Evolutionary conservation across 2,888 invertebrate genomes (phyloP), one percentile per base, ranked within the genome.

Genomic region (Pandemis heparana): DNA sequence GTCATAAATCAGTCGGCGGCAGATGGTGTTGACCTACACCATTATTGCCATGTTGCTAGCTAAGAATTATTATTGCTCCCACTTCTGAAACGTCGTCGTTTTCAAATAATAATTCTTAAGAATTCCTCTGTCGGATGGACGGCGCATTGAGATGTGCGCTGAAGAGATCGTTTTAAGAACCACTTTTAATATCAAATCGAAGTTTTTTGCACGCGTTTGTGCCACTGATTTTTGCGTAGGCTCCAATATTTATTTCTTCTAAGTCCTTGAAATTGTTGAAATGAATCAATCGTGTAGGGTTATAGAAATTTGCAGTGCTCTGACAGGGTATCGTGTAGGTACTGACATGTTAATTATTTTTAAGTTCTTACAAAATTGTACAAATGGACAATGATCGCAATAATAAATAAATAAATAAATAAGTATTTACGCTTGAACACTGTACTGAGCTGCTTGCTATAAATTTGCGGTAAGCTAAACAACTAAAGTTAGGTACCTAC

Each of bases 1-100:
- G 86, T 90, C 89, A 91, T 92, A 92, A 92, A 92, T 92, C 92
- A 92, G 89, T 77, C 78, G 88, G 90, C 90, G 85, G 87, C 92
- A 92, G 88, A 90, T 92, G 92, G 89, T 88, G 90, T 90, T 92
- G 92, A 91, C 90, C 91, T 88, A 84, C 83, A 89, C 90, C 87
- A 90, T 90, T 91, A 91, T 91, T 90, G 89, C 90, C 85, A 88
- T 90, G 90, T 89, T 88, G 83, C 89, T 82, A 87, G 85, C 89
- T 84, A 87, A 90, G 89, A 90, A 89, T 90, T 89, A 90, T 91
- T 90, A 90, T 89, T 85, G 81, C 85, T 80, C 82, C 81, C 82
- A 82, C 81, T 88, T 85, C 80, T 77, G 81, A 76, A 81, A 82
- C 77, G 79, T 79, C 83, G 81, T 65, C 65, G 65, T 82, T 85